These are phyloP conservation scores for Drosophila repletoides DNA, from an alignment of 1,140 invertebrate genomes.

Conservation along the genomic window DNA sequence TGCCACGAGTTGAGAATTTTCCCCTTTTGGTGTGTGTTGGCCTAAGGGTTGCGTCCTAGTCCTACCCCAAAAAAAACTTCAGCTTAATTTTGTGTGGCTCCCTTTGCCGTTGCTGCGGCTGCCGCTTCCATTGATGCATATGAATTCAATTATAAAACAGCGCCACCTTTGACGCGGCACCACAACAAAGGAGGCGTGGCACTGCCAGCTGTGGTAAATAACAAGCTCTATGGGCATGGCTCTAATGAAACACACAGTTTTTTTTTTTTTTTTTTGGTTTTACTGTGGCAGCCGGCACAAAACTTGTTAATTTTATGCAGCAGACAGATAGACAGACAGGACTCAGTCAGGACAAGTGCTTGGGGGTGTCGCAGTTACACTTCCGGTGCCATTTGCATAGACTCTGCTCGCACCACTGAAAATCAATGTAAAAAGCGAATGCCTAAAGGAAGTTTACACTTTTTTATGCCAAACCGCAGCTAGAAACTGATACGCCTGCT, in stretches of 20 bases:
- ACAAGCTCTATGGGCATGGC: constrained; percentile 38
- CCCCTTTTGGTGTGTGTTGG: constrained; percentile 5
- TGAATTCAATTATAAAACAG: constrained; percentile 82
- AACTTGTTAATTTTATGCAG: constrained; percentile 82
- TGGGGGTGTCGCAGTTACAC: constrained; percentile 57
- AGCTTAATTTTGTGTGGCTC: constrained; percentile 24
- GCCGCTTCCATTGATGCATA: constrained; percentile 77
- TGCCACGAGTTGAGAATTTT: constrained; percentile 36
- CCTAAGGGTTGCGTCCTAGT: constrained; percentile 20
- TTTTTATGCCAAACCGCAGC: constrained; percentile 38
- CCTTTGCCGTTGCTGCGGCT: constrained; percentile 31
- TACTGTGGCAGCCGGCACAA: constrained; percentile 14
- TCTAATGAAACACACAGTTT: constrained; percentile 63
- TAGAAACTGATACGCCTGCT: constrained; percentile 20
- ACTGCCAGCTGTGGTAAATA: constrained; percentile 50
- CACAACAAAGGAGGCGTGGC: constrained; percentile 36
- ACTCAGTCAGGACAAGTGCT: constrained; percentile 27
- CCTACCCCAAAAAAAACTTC: no score
- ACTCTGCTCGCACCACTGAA: no score
- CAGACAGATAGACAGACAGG: constrained; percentile 45
- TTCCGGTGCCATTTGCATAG: constrained; percentile 78
- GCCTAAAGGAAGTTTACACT: constrained; percentile 74
- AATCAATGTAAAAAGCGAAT: constrained; percentile 59
- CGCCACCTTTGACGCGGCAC: constrained; percentile 62
- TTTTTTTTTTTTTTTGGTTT: constrained; percentile 29